A percentile compares a stretch with the other conserved stretches of the same genome.
phyloP scores from a whole-genome alignment of 2,888 invertebrate species.

The Miltochrista miniata region DNA sequence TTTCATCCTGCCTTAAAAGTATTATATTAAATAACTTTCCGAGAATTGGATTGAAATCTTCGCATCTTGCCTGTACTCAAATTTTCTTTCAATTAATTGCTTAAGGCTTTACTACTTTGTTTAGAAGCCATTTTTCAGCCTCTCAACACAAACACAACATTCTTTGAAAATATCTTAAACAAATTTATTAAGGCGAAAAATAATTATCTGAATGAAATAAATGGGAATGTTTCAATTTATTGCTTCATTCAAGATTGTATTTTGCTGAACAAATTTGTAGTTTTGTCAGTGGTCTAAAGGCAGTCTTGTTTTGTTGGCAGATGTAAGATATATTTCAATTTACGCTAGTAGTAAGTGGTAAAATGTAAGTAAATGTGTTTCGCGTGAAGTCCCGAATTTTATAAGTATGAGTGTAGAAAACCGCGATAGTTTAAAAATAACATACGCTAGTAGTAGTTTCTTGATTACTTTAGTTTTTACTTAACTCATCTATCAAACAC shows the following conservation, averaged over 20 bases:
- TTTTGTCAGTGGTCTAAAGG: too few relatives aligned
- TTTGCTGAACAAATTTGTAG: slow-evolving; percentile 15
- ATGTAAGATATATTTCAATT: too few relatives aligned
- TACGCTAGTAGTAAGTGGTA: too few relatives aligned
- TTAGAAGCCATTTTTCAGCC: slow-evolving; percentile 46
- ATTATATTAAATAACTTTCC: slow-evolving; percentile 22
- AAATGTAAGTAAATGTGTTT: too few relatives aligned
- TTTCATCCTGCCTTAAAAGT: background rate
- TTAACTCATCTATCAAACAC: background rate
- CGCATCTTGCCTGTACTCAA: slow-evolving; percentile 29
- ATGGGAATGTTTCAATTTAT: slow-evolving; percentile 30
- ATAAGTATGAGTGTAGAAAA: too few relatives aligned
- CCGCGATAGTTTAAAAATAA: too few relatives aligned
- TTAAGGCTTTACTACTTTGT: slow-evolving; percentile 46
- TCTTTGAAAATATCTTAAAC: slow-evolving; percentile 44
- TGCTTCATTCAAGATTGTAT: slow-evolving; percentile 14
- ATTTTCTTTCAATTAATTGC: slow-evolving; percentile 44
- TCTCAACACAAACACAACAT: slow-evolving; percentile 43
- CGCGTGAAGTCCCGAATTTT: too few relatives aligned
- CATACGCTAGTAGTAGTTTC: slow-evolving; percentile 19
- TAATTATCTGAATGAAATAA: slow-evolving; percentile 42
- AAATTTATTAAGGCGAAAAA: slow-evolving; percentile 46
- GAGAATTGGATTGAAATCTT: slow-evolving; percentile 18
- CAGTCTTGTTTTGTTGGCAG: slow-evolving; percentile 5
- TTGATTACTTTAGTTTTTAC: slow-evolving; percentile 25